Evolutionary conservation across 2,797 vertebrate genomes (phyloP), one percentile per base, ranked within the genome.

Genomic region (Moxostoma hubbsi): DNA sequence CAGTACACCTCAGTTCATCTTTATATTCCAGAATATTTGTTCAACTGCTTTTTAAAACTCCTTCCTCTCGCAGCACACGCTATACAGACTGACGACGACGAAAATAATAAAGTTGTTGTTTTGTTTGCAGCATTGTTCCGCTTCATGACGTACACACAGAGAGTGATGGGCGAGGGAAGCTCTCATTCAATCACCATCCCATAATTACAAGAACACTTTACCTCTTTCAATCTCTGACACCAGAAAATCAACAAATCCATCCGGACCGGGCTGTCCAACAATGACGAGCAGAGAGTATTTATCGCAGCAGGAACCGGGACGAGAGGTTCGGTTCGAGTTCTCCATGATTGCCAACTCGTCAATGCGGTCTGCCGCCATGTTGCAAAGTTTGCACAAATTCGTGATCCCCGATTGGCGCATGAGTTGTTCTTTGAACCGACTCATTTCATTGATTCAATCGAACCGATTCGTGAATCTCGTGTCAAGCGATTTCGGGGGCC

Each of bases 191-290:
- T 75, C 53, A 36, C 2, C 65, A 45, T 45, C 55, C 1, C 6
- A 36, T 11, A 12, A 15, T 1, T 6, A 68, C 1, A 36, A 13
- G 10, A 10, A 49, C 50, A 36, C 13, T 71, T 87, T 85, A 93
- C 92, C 92, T 92, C 91, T 88, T 79, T 93, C 92, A 76, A 90
- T 90, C 85, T 92, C 90, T 72, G 85, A 86, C 75, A 93, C 88
- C 13, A 91, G 88, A 24, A 89, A 86, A 76, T 85, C 87, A 62
- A 92, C 87, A 75, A 91, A 89, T 51, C 91, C 93, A 0, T 85
- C 73, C 16, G 87, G 84, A n/a, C 87, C 85, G 49, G 91, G 88
- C 55, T 92, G 90, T 59, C 93, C 93, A 71, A 92, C 90, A 61
- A 94, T 86, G 3, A 93, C 90, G 59, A 93, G 86, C 73, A 93